Evolutionary conservation across 2,888 invertebrate genomes (phyloP).

Genomic region (Podabrus alpinus): DNA sequence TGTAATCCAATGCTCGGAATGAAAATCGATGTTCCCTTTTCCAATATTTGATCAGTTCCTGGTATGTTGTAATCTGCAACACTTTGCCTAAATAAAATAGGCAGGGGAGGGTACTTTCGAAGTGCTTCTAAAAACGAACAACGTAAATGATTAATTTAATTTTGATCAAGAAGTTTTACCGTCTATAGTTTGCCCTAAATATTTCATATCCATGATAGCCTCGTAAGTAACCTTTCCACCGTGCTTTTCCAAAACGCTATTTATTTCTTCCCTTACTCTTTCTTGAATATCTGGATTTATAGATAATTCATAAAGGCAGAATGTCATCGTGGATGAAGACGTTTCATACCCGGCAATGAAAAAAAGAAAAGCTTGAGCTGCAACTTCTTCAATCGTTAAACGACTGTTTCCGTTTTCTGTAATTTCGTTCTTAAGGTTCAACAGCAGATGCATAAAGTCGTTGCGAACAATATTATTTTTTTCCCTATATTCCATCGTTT

Average conservation of each 20-base stretch:
- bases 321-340: slow-evolving; percentile 52
- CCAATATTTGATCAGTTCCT: background rate
- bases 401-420: background rate
- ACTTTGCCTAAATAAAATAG: slow-evolving; percentile 5
- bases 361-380: slow-evolving; percentile 41
- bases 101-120: slow-evolving; percentile 23
- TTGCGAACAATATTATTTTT: slow-evolving; percentile 54
- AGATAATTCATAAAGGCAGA: slow-evolving; percentile 58
- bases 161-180: slow-evolving; percentile 9
- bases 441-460: slow-evolving; percentile 60
- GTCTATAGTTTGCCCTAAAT: slow-evolving; percentile 55
- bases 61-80: slow-evolving; percentile 13
- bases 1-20: slow-evolving; percentile 17
- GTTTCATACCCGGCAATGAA: slow-evolving; percentile 51
- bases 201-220: slow-evolving; percentile 55
- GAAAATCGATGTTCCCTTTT: slow-evolving; percentile 11
- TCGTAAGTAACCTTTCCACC: slow-evolving; percentile 55
- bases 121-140: slow-evolving; percentile 35
- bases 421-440: slow-evolving; percentile 34
- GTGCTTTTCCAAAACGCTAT: slow-evolving; percentile 47
- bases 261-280: slow-evolving; percentile 53
- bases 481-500: slow-evolving; percentile 54
- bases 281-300: slow-evolving; percentile 55
- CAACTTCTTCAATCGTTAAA: background rate
- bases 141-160: background rate